Conservation (phyloP, 2,888 invertebrate genomes). For the Drosophila conformis region DNA sequence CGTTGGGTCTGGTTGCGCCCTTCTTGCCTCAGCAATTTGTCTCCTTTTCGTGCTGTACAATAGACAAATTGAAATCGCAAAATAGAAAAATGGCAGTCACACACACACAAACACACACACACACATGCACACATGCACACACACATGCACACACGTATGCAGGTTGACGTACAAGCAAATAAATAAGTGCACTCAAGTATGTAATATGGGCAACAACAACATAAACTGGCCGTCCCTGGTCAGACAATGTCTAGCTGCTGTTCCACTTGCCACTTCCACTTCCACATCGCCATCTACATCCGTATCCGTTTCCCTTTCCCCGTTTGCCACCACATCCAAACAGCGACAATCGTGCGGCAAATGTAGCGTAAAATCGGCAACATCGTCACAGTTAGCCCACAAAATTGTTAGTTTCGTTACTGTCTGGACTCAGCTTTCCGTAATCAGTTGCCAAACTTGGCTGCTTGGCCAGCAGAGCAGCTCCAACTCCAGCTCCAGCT, state of each 20-base stretch:
- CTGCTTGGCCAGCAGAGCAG: conserved; percentile 1
- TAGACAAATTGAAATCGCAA: conserved; percentile 77
- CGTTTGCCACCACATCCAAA: conserved; percentile 10
- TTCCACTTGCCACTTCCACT: conserved; percentile 45
- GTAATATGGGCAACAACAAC: conserved; percentile 68
- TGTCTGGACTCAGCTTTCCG: conserved; percentile 46
- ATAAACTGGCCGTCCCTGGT: conserved; percentile 43
- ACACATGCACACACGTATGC: conserved; percentile 28
- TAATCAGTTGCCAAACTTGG: conserved; percentile 64
- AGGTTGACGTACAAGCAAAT: conserved; percentile 75
- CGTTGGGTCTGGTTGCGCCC: conserved; percentile 13
- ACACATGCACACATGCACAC: conserved; percentile 5
- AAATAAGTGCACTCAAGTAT: conserved; percentile 80
- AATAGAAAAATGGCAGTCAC: conserved; percentile 58
- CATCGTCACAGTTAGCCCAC: conserved; percentile 64
- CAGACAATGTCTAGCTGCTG: conserved; percentile 61
- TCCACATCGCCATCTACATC: conserved; percentile 16
- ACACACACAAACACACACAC: conserved; percentile 38
- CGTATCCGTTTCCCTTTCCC: not conserved
- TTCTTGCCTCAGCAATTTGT: conserved; percentile 40
- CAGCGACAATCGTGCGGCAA: conserved; percentile 71
- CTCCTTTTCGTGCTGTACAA: conserved; percentile 47
- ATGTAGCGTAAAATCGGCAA: conserved; percentile 75
- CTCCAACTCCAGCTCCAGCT: not conserved
- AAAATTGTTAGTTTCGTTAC: conserved; percentile 71